A percentile compares a stretch with the other conserved stretches of the same genome.
These are phyloP conservation scores for Microtus montanus DNA, from an alignment of 2,113 vertebrate genomes.

Conservation along the genomic window DNA sequence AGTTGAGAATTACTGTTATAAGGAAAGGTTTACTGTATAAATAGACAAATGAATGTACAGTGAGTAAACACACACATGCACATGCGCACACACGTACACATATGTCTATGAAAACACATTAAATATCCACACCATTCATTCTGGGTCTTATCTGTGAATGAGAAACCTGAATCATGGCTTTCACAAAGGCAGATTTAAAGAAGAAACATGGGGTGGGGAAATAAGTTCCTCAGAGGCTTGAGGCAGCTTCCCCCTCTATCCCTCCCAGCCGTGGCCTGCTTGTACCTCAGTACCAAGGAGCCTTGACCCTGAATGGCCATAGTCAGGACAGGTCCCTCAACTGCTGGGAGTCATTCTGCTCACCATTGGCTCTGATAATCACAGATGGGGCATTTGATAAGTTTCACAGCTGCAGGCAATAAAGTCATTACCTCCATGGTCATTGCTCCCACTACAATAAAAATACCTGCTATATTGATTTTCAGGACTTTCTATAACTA, in stretches of 20 bases:
- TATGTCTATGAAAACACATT: not conserved
- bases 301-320: not conserved
- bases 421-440: not conserved
- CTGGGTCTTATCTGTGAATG: not conserved
- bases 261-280: not conserved
- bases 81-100: not conserved
- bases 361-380: not conserved
- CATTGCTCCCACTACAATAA: not conserved
- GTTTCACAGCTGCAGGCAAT: not conserved
- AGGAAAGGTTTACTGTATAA: not conserved
- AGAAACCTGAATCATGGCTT: not conserved
- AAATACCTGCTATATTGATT: constrained; percentile 1
- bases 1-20: not conserved
- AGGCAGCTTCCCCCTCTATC: not conserved
- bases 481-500: not conserved
- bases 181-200: not conserved
- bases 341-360: not conserved
- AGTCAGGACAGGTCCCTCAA: not conserved
- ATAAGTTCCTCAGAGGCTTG: not conserved
- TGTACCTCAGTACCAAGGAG: not conserved
- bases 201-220: not conserved
- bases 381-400: not conserved
- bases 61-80: not conserved
- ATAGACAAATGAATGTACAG: not conserved
- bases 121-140: not conserved